phyloP scores from a whole-genome alignment of 2,797 vertebrate species.

The Toxotes lorentzi region DNA sequence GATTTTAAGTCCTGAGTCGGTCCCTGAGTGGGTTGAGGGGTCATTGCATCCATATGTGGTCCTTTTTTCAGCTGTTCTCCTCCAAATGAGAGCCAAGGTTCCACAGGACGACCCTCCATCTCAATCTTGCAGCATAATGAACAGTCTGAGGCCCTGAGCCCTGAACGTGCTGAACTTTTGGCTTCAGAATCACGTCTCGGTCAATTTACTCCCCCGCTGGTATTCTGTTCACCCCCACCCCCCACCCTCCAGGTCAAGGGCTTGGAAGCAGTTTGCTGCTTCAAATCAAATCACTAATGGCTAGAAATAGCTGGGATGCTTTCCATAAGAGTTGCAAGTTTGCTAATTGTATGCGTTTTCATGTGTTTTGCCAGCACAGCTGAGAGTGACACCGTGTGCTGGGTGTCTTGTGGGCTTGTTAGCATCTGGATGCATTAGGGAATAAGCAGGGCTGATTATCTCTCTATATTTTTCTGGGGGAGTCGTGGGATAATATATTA shows the following conservation, averaged over 20 bases:
- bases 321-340: slow-evolving; percentile 52
- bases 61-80: slow-evolving; percentile 56
- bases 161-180: slow-evolving; percentile 71
- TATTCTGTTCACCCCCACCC: slow-evolving; percentile 15
- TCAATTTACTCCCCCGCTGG: slow-evolving; percentile 66
- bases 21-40: slow-evolving; percentile 66
- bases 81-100: slow-evolving; percentile 62
- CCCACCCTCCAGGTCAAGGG: slow-evolving; percentile 61
- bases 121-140: slow-evolving; percentile 67
- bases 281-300: slow-evolving; percentile 71
- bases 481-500: slow-evolving; percentile 32
- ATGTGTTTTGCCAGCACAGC: slow-evolving; percentile 37
- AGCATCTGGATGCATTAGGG: slow-evolving; percentile 44
- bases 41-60: slow-evolving; percentile 69
- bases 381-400: slow-evolving; percentile 23
- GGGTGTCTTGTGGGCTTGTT: slow-evolving; percentile 39
- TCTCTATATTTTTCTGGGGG: neutral
- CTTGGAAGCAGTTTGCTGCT: slow-evolving; percentile 67
- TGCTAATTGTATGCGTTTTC: slow-evolving; percentile 61
- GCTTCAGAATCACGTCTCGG: slow-evolving; percentile 62
- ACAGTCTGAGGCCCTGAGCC: slow-evolving; percentile 56
- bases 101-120: slow-evolving; percentile 67
- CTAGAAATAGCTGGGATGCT: slow-evolving; percentile 60
- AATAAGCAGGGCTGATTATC: slow-evolving; percentile 35
- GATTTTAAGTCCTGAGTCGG: slow-evolving; percentile 51